Conservation (phyloP, 53 echinoderm and acorn worm genomes). For the Actinopyga echinites region DNA sequence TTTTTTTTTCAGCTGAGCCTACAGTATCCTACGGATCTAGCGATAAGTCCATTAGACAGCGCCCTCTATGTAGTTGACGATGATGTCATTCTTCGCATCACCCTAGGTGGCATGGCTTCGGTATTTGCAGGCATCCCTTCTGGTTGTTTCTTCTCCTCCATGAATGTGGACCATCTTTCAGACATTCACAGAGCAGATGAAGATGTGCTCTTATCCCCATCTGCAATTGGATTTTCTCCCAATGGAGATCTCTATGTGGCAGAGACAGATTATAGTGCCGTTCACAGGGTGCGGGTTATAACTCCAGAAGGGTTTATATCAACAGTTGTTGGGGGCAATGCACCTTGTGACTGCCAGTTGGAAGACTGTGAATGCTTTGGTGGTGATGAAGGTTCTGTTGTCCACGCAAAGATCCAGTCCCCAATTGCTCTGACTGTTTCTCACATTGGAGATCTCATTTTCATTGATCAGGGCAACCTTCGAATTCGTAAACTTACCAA, state of each 20-base stretch:
- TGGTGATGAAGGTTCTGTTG: conserved; percentile 69
- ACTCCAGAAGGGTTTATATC: conserved; percentile 77
- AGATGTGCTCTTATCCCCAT: conserved; percentile 67
- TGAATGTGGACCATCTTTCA: conserved; percentile 47
- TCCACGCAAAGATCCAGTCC: conserved; percentile 72
- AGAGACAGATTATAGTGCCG: conserved; percentile 71
- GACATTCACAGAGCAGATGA: conserved; percentile 62
- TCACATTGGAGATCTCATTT: conserved; percentile 62
- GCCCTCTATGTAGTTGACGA: conserved; percentile 89
- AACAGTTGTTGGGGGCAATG: conserved; percentile 72
- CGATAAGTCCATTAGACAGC: conserved; percentile 90
- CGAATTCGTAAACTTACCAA: conserved; percentile 71
- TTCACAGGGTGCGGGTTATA: conserved; percentile 78
- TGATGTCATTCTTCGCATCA: conserved; percentile 72
- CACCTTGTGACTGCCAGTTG: conserved; percentile 75
- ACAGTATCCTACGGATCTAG: conserved; percentile 91
- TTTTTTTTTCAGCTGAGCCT: conserved; percentile 71
- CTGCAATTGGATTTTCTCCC: conserved; percentile 77
- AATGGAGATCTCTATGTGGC: conserved; percentile 86
- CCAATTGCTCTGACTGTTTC: conserved; percentile 79
- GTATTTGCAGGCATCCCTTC: conserved; percentile 85
- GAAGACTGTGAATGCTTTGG: conserved; percentile 79
- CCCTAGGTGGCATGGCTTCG: conserved; percentile 70
- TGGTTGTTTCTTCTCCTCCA: conserved; percentile 68
- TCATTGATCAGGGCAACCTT: conserved; percentile 92